These are phyloP conservation scores for Mus spretus DNA, from an alignment of 2,797 vertebrate species.

Conservation along the genomic window DNA sequence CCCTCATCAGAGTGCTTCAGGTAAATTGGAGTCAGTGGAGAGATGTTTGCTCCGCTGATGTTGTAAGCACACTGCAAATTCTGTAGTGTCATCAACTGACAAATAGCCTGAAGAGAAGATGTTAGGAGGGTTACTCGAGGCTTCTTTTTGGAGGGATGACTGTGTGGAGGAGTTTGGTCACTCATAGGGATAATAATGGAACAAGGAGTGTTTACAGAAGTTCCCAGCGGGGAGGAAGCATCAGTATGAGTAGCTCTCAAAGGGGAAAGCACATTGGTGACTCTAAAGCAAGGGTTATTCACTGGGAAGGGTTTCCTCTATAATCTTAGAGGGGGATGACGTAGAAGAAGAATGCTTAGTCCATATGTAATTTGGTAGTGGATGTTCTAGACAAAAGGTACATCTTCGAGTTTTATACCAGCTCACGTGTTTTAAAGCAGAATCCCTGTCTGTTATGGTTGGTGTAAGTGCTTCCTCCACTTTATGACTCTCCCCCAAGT, in stretches of 20 bases:
- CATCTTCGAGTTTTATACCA: slow-evolving; percentile 44
- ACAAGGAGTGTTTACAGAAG: slow-evolving; percentile 34
- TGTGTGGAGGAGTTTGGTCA: slow-evolving; percentile 57
- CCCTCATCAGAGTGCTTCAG: slow-evolving; percentile 46
- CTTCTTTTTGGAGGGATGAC: slow-evolving; percentile 52
- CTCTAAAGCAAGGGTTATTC: not conserved
- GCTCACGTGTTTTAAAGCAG: slow-evolving; percentile 43
- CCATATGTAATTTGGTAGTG: not conserved
- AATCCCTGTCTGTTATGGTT: slow-evolving; percentile 53
- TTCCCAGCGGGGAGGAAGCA: slow-evolving; percentile 16
- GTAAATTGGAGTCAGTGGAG: slow-evolving; percentile 48
- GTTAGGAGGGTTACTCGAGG: slow-evolving; percentile 32
- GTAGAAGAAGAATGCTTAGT: not conserved
- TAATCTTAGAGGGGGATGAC: not conserved
- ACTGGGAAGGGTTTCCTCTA: slow-evolving; percentile 41
- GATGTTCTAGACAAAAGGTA: slow-evolving; percentile 35
- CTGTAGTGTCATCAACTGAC: slow-evolving; percentile 55
- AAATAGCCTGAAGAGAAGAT: slow-evolving; percentile 44
- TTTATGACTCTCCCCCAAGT: slow-evolving; percentile 24
- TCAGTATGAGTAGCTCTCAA: not conserved
- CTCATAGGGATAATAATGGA: slow-evolving; percentile 34
- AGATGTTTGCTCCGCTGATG: slow-evolving; percentile 30
- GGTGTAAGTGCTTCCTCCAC: not conserved
- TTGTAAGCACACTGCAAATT: slow-evolving; percentile 61
- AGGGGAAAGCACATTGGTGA: not conserved